Conservation (phyloP, 1,140 invertebrate species). For the Drosophila malerkotliana region DNA sequence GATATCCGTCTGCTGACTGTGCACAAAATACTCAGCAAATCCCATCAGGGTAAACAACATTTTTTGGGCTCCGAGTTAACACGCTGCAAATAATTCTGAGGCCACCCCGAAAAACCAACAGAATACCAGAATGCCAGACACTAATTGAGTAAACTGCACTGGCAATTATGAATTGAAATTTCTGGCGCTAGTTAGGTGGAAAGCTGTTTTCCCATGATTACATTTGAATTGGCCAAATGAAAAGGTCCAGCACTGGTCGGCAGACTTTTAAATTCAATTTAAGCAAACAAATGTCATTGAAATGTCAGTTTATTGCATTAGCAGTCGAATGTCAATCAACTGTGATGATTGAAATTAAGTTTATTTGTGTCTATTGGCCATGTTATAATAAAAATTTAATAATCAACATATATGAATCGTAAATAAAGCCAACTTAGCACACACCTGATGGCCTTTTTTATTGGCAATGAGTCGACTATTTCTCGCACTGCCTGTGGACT, state of each 20-base stretch:
- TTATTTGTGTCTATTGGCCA: neutral
- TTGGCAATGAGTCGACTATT: conserved; percentile 4
- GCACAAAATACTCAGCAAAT: conserved; percentile 21
- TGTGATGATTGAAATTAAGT: conserved; percentile 4
- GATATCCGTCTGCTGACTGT: conserved; percentile 24
- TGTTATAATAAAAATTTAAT: neutral
- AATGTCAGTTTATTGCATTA: neutral
- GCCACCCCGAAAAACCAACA: conserved; percentile 2
- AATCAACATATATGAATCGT: neutral
- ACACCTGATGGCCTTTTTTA: neutral
- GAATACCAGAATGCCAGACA: conserved; percentile 2
- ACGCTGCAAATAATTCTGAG: conserved; percentile 16
- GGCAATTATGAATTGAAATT: conserved; percentile 7
- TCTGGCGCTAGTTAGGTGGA: neutral
- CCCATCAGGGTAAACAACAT: conserved; percentile 23
- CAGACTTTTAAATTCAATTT: neutral
- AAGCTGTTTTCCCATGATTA: neutral
- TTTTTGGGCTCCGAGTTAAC: neutral
- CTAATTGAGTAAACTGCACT: conserved; percentile 18
- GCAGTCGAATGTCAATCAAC: neutral
- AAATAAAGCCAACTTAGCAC: neutral
- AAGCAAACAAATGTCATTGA: neutral
- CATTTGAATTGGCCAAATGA: neutral
- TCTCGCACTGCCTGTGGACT: neutral
- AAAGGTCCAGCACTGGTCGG: neutral